Base-by-base conservation (phyloP, 1,140 invertebrate genomes). In the Camponotus pennsylvanicus region DNA sequence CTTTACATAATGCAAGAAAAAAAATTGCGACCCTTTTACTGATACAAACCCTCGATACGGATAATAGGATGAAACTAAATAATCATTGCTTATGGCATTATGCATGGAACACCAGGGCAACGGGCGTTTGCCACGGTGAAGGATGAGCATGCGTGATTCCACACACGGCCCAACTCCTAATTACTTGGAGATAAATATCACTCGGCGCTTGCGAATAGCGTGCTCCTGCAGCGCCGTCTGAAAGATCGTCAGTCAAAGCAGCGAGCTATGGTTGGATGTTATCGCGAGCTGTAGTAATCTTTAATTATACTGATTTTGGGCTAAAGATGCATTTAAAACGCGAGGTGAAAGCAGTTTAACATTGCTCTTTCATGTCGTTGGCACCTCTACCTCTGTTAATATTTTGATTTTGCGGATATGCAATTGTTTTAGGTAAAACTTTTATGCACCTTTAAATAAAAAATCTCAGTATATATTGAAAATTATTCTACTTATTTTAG, bases 131-230 rank as follows among this genome's bases (percentile, higher is more conserved):
- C 87, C 42, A 59, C 11, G 69, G 85, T 82, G 66, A 90, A 85
- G 59, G 64, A 64, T 70, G 86, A 89, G 89, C 83, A 86, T 75
- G 89, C 91, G 91, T 91, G 89, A 93, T 92, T 93, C 87, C 87
- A 92, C 49, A 52, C 49, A 52, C 49, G 49, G 69, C 69, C 78
- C 85, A 83, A 87, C 87, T 93, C 88, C 91, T 93, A 93, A 93
- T 93, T 93, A 93, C 91, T 91, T 87, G 71, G 86, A 93, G 93
- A 93, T 93, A 92, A 91, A 89, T 93, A 93, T 93, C 92, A 92
- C 85, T 89, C 73, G 86, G 66, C 57, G 88, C 88, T 86, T 87
- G 88, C 89, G 90, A 89, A 92, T 93, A 92, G 88, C 89, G 92
- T 90, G 90, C 91, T 92, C 92, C 92, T 92, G 91, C 87, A 88